Evolutionary conservation across 1,140 invertebrate genomes (phyloP).

Genomic region (Carposina sasakii): DNA sequence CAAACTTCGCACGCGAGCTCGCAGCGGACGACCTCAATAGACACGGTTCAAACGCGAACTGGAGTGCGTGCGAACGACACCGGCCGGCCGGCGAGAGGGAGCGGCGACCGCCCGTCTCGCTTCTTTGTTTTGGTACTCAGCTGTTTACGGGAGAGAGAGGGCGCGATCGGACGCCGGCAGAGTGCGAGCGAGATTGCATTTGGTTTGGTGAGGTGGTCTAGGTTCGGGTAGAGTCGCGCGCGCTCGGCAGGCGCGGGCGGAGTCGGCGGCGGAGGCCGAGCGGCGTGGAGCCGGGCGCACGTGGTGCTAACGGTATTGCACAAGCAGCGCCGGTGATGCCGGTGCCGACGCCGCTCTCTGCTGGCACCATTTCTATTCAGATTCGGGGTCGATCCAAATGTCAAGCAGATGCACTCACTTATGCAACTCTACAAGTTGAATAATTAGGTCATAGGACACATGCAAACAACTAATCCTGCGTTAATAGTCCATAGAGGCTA

Average conservation of each 20-base stretch:
- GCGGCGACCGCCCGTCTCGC: constrained; percentile 62
- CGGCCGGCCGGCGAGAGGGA: constrained; percentile 68
- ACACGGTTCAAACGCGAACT: constrained; percentile 60
- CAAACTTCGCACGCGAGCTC: constrained; percentile 58
- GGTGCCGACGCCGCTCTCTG: constrained; percentile 36
- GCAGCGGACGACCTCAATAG: constrained; percentile 55
- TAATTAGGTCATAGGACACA: constrained; percentile 34
- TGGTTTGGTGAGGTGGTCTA: constrained; percentile 22
- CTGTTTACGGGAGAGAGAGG: constrained; percentile 57
- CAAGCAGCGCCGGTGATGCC: constrained; percentile 51
- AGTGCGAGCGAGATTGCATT: constrained; percentile 41
- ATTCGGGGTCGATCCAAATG: constrained; percentile 72
- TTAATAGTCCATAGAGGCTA: too few species aligned
- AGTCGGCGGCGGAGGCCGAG: constrained; percentile 57
- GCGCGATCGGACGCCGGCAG: constrained; percentile 6
- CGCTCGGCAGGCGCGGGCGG: constrained; percentile 54
- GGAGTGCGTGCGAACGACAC: constrained; percentile 54
- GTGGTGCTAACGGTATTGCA: constrained; percentile 59
- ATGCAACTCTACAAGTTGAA: constrained; percentile 58
- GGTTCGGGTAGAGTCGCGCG: constrained; percentile 29
- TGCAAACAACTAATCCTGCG: too few species aligned
- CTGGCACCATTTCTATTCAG: constrained; percentile 70
- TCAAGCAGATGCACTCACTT: constrained; percentile 70
- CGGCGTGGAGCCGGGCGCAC: constrained; percentile 42
- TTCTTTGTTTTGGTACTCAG: constrained; percentile 74